Evolutionary conservation across 2,113 vertebrate species (phyloP).

Genomic region (Campylomormyrus numenius): DNA sequence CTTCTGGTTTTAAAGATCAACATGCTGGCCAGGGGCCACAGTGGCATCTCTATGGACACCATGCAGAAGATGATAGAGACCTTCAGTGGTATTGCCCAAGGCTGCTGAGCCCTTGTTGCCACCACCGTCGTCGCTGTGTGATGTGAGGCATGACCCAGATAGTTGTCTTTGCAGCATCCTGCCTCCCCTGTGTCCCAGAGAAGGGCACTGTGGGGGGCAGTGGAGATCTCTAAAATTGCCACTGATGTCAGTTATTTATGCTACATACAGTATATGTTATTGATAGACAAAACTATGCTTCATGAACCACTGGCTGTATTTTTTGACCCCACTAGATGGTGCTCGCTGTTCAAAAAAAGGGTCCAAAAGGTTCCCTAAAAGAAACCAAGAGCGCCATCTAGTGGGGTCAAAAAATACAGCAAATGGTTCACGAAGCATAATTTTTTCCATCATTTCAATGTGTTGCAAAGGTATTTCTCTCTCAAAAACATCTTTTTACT

Average conservation of each 20-base stretch:
- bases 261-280: neutral
- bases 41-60: slow-evolving; percentile 88
- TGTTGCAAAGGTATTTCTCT: neutral
- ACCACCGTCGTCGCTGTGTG: neutral
- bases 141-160: neutral
- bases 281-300: neutral
- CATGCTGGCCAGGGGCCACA: slow-evolving; percentile 91
- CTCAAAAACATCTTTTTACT: slow-evolving; percentile 22
- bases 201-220: slow-evolving; percentile 96
- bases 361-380: neutral
- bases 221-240: slow-evolving; percentile 66
- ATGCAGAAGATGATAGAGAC: slow-evolving; percentile 79
- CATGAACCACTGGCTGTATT: neutral
- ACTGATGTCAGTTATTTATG: neutral
- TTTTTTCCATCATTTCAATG: neutral
- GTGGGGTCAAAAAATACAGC: neutral
- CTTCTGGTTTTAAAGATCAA: slow-evolving; percentile 91
- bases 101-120: neutral
- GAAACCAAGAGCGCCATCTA: neutral
- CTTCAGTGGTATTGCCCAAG: slow-evolving; percentile 74
- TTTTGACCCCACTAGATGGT: neutral
- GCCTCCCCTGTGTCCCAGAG: slow-evolving; percentile 89
- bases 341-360: neutral
- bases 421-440: neutral
- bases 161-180: slow-evolving; percentile 68